These are phyloP conservation scores for Ceratoteleas bidentatus DNA, from an alignment of 1,140 invertebrate species.

Conservation along the genomic window DNA sequence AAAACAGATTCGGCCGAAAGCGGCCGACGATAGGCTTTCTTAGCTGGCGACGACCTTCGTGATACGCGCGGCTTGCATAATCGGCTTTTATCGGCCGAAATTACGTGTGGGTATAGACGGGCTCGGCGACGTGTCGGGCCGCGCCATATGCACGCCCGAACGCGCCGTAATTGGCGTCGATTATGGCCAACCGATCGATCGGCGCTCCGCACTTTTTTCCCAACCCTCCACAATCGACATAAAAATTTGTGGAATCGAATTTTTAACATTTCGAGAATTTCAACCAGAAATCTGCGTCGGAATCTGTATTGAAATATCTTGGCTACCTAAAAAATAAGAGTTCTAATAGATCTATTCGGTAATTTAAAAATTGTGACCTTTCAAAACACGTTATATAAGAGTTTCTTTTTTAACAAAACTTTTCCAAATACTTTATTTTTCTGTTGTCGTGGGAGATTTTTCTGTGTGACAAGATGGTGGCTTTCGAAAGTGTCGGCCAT, in stretches of 20 bases:
- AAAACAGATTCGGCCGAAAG: conserved; percentile 49
- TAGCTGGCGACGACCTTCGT: conserved; percentile 74
- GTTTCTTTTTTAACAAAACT: too few relatives aligned
- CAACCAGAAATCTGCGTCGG: too few relatives aligned
- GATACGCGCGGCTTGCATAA: conserved; percentile 75
- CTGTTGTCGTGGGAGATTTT: too few relatives aligned
- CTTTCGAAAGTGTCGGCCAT: background rate
- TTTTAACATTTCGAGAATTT: too few relatives aligned
- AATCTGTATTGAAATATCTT: too few relatives aligned
- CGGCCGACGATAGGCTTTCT: conserved; percentile 40
- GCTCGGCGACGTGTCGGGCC: conserved; percentile 42
- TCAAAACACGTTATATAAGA: too few relatives aligned
- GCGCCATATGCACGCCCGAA: conserved; percentile 46
- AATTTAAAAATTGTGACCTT: too few relatives aligned
- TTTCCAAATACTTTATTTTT: too few relatives aligned
- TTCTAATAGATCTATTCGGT: too few relatives aligned
- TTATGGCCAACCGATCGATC: conserved; percentile 25
- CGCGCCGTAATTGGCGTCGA: background rate
- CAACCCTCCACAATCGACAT: background rate
- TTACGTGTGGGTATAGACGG: conserved; percentile 61
- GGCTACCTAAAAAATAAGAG: too few relatives aligned
- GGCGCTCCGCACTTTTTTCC: background rate
- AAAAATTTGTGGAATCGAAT: too few relatives aligned
- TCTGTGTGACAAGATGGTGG: too few relatives aligned
- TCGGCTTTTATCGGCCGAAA: conserved; percentile 78